Evolutionary conservation across 2,888 invertebrate genomes (phyloP), one percentile per base, ranked within the genome.

Genomic region (Octonoba sinensis): DNA sequence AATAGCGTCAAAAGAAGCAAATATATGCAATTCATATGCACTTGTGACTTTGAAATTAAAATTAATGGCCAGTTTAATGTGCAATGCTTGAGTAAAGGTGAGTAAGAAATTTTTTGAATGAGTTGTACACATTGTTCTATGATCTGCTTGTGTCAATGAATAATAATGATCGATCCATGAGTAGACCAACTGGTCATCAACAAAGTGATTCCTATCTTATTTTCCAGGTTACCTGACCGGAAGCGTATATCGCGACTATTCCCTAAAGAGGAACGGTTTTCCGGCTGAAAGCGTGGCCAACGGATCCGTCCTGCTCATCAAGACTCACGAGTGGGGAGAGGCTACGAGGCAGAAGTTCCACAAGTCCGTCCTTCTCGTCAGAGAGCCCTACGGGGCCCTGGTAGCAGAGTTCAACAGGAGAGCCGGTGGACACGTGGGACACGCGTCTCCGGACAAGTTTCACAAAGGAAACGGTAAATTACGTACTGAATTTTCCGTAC

Each of bases 231-330:
- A 93, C 66, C 89, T 92, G 79, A 94, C 94, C 1, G 95, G 94
- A 16, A 94, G 94, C 70, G 92, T 94, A 51, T 95, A 95, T 88
- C 93, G 93, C 90, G 95, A 95, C 87, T 93, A 93, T 87, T 93
- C 94, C 22, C 89, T 95, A 24, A 88, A 93, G 84, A 92, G 93
- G 86, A 93, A 94, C 86, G 94, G 94, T 0, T 94, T 94, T 87
- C 94, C 94, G 0, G 95, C 92, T 0, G 94, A 94, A 88, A 93
- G 92, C 87, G 90, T 94, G 0, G 91, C 91, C 3, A 93, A 94
- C 88, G 93, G 93, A 46, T 93, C 94, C 13, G 94, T 94, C 11
- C 89, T 94, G 75, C 91, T 93, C 16, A 93, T 94, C 44, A 94
- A 94, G 88, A 94, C 94, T 0, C 94, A 94, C 88, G 94, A 94